Base-by-base conservation (phyloP, 23 tunicate species). In the Phallusia fumigata region DNA sequence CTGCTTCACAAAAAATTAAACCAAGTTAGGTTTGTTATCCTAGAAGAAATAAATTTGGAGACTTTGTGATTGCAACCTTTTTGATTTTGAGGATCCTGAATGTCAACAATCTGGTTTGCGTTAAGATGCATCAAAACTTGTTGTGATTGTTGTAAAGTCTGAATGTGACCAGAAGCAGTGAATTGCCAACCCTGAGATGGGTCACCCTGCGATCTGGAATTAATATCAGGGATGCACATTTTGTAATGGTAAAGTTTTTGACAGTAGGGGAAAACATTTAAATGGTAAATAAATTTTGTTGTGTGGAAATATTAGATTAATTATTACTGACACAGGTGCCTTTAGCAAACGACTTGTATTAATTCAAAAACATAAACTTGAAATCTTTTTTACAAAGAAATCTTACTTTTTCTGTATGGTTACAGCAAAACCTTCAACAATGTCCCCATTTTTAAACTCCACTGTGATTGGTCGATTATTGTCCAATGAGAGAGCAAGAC, bases 141-240 rank as follows among this genome's bases (percentile, higher is more conserved):
- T 32, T 82, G 65, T 0, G 19, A 51, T 45, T 52, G 35, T 6
- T 35, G 33, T 45, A 64, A 82, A 30, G 78, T 24, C 65, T 36
- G 76, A 40, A 92, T 92, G 72, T 92, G 80, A 52, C 97, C 97
- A 3, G 80, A 75, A 8, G 91, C 45, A 45, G 74, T 92, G 64
- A 87, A 92, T 0, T 82, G 36, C 97, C 97, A 92, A 0, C 34
- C 53, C 51, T 92, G 90, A 47, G 21, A 30, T 5, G 53, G 81
- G 34, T 81, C 81, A 44, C 79, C 89, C 28, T 51, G 64, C 22
- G n/a, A 50, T 40, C 76, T 77, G 2, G 13, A 77, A 45, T 31
- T 1, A 77, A 1, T 33, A 40, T 5, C 10, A 40, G 47, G 47
- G 10, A 40, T 33, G 77, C 19, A 31, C n/a, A n/a, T n/a, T n/a